Evolutionary conservation across 1,140 invertebrate species (phyloP), one percentile per base, ranked within the genome.

Genomic region (Drosophila pectinifera): DNA sequence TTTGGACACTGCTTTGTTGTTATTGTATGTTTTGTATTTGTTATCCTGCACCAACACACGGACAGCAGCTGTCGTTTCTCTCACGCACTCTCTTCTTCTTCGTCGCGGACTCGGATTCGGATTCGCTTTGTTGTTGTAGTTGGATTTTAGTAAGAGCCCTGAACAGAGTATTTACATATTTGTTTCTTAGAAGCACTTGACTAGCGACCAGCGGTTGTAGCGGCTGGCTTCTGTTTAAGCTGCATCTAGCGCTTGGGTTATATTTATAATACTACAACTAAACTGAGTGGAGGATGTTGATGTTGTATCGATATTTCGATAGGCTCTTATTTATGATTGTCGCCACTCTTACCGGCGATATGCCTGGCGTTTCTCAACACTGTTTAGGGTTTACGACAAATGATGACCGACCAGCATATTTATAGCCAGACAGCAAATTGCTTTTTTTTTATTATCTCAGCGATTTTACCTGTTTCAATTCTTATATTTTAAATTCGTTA

Each of bases 51-150:
- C 70, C 76, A 75, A 72, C 76, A 80, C 76, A 80, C 81, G 72
- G 45, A 14, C 48, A 82, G 84, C 84, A 88, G 84, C 84, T 88
- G 84, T 80, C 84, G 84, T 77, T 88, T 88, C 84, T 89, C 84
- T 89, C 84, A 88, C 75, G 64, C 73, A 64, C 73, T 74, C 68
- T 65, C 68, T 72, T 56, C 67, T 36, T 70, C 67, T 70, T 70
- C 49, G 28, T 31, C 67, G 67, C 67, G 67, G 64, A 63, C 54
- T 64, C 54, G 56, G 56, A 45, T 28, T 64, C 49, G 26, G 61
- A 46, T 78, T 78, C 68, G 64, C 65, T 76, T 82, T 75, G 75
- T 67, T 82, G 69, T 78, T 82, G 61, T 57, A 75, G 55, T 49
- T 65, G 42, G 55, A 46, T 26, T 76, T 56, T 24, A 53, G 31